phyloP scores from a whole-genome alignment of 2,888 invertebrate genomes.

The Drosophila neotestacea region DNA sequence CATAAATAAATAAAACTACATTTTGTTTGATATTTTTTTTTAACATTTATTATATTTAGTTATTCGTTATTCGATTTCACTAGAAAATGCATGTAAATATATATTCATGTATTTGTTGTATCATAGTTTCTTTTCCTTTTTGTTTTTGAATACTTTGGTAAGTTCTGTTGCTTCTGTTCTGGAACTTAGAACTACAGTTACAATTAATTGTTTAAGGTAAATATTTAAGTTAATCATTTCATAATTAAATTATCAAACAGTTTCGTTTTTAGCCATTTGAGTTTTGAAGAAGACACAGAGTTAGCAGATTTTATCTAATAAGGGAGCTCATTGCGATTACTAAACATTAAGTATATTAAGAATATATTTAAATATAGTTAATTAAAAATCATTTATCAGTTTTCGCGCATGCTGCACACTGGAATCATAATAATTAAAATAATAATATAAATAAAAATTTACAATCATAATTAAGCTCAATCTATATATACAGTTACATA shows the following conservation, averaged over 20 bases:
- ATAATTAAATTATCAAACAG: slow-evolving; percentile 58
- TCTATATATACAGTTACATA: slow-evolving; percentile 33
- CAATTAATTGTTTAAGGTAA: slow-evolving; percentile 11
- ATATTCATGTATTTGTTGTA: slow-evolving; percentile 67
- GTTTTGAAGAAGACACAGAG: slow-evolving; percentile 68
- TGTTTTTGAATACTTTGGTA: slow-evolving; percentile 70
- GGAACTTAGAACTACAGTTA: slow-evolving; percentile 48
- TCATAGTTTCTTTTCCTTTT: slow-evolving; percentile 35
- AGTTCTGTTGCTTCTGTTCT: slow-evolving; percentile 63
- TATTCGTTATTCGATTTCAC: slow-evolving; percentile 69
- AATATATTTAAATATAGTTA: slow-evolving; percentile 27
- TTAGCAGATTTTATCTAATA: slow-evolving; percentile 72
- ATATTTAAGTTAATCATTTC: slow-evolving; percentile 34
- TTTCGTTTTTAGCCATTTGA: slow-evolving; percentile 32
- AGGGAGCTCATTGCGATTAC: slow-evolving; percentile 56
- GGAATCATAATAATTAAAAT: slow-evolving; percentile 38
- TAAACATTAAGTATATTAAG: slow-evolving; percentile 29
- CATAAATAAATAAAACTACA: neutral
- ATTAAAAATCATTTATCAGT: slow-evolving; percentile 11
- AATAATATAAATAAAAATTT: slow-evolving; percentile 34
- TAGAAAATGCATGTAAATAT: slow-evolving; percentile 81
- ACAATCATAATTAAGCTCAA: slow-evolving; percentile 37
- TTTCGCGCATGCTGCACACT: slow-evolving; percentile 40
- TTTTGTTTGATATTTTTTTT: slow-evolving; percentile 21
- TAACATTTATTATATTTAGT: slow-evolving; percentile 59